phyloP scores from a whole-genome alignment of 1,140 invertebrate species.

The Drosophila sturtevanti region DNA sequence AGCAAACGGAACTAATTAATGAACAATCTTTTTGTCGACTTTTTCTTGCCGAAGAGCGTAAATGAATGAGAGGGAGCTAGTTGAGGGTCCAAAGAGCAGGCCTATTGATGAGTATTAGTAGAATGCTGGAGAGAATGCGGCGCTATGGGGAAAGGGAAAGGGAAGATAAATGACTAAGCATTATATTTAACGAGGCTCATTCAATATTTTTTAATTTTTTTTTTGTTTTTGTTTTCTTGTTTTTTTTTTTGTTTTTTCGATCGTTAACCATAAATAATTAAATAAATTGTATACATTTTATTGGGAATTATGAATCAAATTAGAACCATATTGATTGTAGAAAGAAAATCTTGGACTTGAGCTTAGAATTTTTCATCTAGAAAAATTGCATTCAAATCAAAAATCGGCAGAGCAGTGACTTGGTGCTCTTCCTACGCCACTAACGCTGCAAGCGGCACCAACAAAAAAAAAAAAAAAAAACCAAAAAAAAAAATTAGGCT shows the following conservation, averaged over 20 bases:
- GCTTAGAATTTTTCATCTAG: background rate
- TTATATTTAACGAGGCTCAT: background rate
- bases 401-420: background rate
- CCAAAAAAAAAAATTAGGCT: slow-evolving; percentile 19
- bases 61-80: background rate
- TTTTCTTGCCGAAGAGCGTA: slow-evolving; percentile 18
- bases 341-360: background rate
- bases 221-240: no score
- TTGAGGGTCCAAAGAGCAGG: background rate
- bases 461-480: slow-evolving; percentile 23
- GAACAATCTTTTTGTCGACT: slow-evolving; percentile 69
- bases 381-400: background rate
- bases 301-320: background rate
- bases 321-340: no score
- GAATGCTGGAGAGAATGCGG: background rate
- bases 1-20: slow-evolving; percentile 75
- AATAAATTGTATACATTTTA: background rate
- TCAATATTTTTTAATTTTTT: background rate
- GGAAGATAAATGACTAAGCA: slow-evolving; percentile 1
- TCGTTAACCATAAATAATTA: background rate
- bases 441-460: slow-evolving; percentile 18
- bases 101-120: background rate
- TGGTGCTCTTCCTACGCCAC: background rate
- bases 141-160: background rate
- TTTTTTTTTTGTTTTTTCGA: background rate